Percentiles rank a stretch among this genome's conserved stretches.
These are phyloP conservation scores for Phymanthus crucifer DNA, from an alignment of 92 coral and sea anemone genomes.

Conservation along the genomic window DNA sequence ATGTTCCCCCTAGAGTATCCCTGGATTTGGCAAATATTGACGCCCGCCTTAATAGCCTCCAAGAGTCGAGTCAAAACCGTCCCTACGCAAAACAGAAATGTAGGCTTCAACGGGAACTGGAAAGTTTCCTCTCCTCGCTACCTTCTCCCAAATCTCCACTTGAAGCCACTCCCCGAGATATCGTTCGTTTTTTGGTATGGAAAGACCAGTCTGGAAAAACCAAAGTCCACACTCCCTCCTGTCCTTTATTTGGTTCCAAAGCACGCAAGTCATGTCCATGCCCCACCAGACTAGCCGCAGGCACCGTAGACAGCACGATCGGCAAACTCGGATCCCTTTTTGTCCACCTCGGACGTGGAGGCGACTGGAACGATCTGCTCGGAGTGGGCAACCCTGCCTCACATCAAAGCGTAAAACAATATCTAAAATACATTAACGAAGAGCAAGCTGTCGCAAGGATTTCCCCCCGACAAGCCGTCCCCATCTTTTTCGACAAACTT, in stretches of 20 bases:
- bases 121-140: not conserved
- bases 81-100: constrained; percentile 14
- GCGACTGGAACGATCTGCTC: constrained; percentile 16
- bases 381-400: constrained; percentile 33
- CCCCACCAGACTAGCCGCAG: constrained; percentile 5
- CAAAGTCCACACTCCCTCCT: not conserved
- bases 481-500: constrained; percentile 28
- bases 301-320: constrained; percentile 23
- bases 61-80: not conserved
- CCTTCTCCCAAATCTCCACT: not conserved
- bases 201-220: not conserved
- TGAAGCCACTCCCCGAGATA: not conserved
- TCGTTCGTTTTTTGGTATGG: not conserved
- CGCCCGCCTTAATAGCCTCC: not conserved
- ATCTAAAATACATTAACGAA: not conserved
- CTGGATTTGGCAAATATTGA: too few relatives aligned
- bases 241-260: not conserved
- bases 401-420: not conserved
- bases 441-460: constrained; percentile 3
- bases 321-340: constrained; percentile 27
- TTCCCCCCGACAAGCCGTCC: constrained; percentile 4
- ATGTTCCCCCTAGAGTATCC: too few relatives aligned
- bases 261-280: not conserved
- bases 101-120: not conserved
- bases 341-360: not conserved